Evolutionary conservation across 37 sponge, comb jelly and placozoan genomes (phyloP), one percentile per base, ranked within the genome.

Genomic region (Crambe crambe): DNA sequence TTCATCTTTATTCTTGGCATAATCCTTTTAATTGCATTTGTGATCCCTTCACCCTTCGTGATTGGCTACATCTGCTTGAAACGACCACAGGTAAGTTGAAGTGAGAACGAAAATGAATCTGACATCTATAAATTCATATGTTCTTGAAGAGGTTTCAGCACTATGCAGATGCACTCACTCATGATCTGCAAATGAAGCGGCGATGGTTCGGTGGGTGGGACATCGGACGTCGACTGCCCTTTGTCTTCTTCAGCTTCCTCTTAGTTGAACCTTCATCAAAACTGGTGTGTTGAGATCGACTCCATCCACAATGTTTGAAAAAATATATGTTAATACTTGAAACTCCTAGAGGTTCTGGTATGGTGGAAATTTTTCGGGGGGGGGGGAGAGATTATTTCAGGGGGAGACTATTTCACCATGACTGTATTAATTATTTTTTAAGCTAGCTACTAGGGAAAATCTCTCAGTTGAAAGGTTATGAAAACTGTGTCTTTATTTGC

Each of bases 141-240:
- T 71, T 36, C n/a, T n/a, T n/a, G n/a, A 68, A 91, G 92, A 34
- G 42, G 63, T 91, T 91, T 42, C 80, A 83, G 26, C 80, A 82
- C 2, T 91, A 80, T 80, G 83, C 80, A 0, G 92, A 91, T 80
- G 85, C 83, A 18, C 66, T 91, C 3, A 87, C 92, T 0, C 60
- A 87, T 3, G 92, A 84, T 6, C 78, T 91, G 0, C 42, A 63
- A 29, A 61, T 21, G 25, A 75, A 91, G 64, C 57, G 70, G 23
- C 39, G 85, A 0, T 87, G 88, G 92, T 91, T 79, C 51, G 92
- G 85, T 37, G 92, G 92, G 2, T 91, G 88, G 88, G 92, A 91
- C 57, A 40, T 91, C 22, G 92, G 80, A 12, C 39, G 92, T 23
- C 58, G 92, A 15, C 84, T 91, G 9, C 76, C 83, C 5, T 91